Evolutionary conservation across 2,113 vertebrate species (phyloP).

Genomic region (Carassius carassius): DNA sequence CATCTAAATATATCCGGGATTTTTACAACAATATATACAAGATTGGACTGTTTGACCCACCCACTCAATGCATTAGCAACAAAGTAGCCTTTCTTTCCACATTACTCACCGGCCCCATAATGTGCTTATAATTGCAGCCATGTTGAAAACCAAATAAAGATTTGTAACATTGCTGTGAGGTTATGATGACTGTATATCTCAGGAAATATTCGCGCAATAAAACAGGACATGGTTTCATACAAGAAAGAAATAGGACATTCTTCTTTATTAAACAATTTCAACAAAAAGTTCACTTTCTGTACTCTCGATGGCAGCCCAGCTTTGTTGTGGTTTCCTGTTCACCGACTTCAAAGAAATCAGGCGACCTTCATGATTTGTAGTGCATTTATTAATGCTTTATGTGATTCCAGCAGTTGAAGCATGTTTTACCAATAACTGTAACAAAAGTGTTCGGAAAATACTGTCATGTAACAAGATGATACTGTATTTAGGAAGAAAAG

Average conservation of each 20-base stretch:
- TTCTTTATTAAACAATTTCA: neutral
- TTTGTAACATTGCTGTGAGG: slow-evolving; percentile 49
- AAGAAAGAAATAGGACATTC: neutral
- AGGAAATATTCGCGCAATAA: neutral
- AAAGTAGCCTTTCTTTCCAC: slow-evolving; percentile 73
- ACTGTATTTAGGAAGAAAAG: neutral
- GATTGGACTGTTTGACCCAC: slow-evolving; percentile 70
- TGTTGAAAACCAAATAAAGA: slow-evolving; percentile 62
- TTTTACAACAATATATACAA: slow-evolving; percentile 72
- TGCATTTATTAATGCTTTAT: neutral
- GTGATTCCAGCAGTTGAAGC: neutral
- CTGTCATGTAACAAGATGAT: neutral
- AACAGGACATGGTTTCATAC: neutral
- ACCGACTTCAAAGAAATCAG: neutral
- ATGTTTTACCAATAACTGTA: neutral
- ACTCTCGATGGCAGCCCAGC: slow-evolving; percentile 63
- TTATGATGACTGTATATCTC: neutral
- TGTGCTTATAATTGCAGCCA: slow-evolving; percentile 68
- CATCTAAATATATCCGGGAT: slow-evolving; percentile 45
- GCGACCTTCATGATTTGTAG: neutral
- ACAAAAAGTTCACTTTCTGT: slow-evolving; percentile 23
- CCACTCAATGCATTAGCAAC: slow-evolving; percentile 73
- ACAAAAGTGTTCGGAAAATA: neutral
- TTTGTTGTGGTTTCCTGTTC: neutral
- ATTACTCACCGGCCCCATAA: slow-evolving; percentile 68